A percentile compares a stretch with the other conserved stretches of the same genome.
Conservation (phyloP, 1,140 invertebrate species). For the Papilio machaon region DNA sequence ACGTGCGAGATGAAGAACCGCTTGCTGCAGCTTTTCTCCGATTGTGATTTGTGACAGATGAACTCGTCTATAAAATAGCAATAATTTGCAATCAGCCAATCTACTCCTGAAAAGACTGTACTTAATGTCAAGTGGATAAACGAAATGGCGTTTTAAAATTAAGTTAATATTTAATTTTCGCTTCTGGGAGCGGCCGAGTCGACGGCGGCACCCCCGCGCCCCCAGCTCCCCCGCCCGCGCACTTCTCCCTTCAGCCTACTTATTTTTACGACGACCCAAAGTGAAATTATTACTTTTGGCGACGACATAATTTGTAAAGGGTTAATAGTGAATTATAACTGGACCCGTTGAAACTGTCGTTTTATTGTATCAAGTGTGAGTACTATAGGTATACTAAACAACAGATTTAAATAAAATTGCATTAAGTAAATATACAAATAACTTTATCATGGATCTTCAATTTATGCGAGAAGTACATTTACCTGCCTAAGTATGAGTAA, state of each 20-base stretch:
- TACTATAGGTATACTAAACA: not conserved
- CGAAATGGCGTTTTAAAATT: conserved; percentile 11
- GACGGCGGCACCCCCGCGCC: not conserved
- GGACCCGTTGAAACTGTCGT: not conserved
- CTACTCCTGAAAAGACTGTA: not conserved
- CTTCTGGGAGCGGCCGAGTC: not conserved
- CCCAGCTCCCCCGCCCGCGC: not conserved
- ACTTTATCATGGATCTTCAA: not conserved
- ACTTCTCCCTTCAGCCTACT: not conserved
- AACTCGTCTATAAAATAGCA: not conserved
- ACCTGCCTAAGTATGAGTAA: too few relatives aligned
- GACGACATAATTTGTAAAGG: conserved; percentile 15
- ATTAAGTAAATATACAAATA: not conserved
- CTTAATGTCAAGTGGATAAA: not conserved
- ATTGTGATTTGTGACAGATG: too few relatives aligned
- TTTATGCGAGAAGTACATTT: too few relatives aligned
- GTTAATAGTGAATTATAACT: not conserved
- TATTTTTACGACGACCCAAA: conserved; percentile 18
- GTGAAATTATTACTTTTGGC: conserved; percentile 15
- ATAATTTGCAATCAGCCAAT: not conserved
- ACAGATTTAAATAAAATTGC: too few relatives aligned
- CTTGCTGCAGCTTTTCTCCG: too few relatives aligned
- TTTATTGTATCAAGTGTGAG: not conserved
- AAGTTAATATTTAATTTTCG: conserved; percentile 22
- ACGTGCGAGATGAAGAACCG: too few relatives aligned